Base-by-base conservation (phyloP, 2,113 vertebrate species). In the Miniopterus natalensis region DNA sequence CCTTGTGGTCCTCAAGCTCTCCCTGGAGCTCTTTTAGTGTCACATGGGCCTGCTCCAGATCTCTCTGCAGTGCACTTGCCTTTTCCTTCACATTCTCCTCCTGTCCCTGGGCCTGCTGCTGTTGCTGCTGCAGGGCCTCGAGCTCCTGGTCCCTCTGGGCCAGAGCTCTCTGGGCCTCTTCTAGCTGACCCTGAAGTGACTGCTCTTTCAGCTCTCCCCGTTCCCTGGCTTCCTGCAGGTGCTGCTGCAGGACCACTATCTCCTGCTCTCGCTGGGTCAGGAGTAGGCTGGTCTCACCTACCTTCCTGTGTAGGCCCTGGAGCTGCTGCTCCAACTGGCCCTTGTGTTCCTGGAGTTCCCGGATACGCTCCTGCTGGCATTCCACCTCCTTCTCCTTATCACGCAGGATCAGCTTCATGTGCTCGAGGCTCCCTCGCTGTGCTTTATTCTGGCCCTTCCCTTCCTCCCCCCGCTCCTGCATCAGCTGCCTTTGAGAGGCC, bases 381-480 rank as follows among this genome's bases (percentile, higher is more conserved):
- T 98, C 98, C 8, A 98, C 97, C 91, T 98, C 98, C 8, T 84
- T 97, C 92, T 98, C 98, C 95, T 96, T 98, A 23, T 98, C 97
- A 12, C 96, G 95, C 51, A 98, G 97, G 95, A 61, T 94, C 86
- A 97, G 95, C n/a, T 96, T 98, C 96, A 98, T 66, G n/a, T 98
- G 97, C 87, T 98, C 98, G 6, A 98, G 95, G 90, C 86, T 98
- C n/a, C 85, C 7, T 0, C 95, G 96, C 86, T 98, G 97, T n/a
- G 93, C 84, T 92, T 97, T 98, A 21, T 85, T 80, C 0, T 92
- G 90, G 90, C 98, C 97, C 87, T 97, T 97, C 47, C 95, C 97
- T 57, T 97, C 95, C 47, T 91, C 96, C 15, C 96, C 65, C 78
- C 93, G 84, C 40, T 98, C 98, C 31, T 96, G 95, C 71, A 96